phyloP scores from a whole-genome alignment of 92 coral and sea anemone genomes.

The Micromussa lordhowensis region DNA sequence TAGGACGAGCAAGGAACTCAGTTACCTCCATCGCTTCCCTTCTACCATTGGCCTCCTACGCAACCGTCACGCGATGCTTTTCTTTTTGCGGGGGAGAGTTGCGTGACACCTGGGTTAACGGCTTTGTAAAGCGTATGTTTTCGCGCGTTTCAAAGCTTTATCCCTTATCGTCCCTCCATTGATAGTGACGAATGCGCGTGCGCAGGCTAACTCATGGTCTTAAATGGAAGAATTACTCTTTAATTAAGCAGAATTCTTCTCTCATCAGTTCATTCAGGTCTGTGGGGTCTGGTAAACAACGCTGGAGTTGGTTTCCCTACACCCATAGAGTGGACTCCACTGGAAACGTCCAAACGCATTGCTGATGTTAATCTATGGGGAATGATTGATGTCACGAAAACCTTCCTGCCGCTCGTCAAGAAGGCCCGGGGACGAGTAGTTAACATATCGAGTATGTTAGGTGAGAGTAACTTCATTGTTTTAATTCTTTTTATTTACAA shows the following conservation, averaged over 20 bases:
- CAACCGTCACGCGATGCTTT: too few relatives aligned
- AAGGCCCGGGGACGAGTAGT: slow-evolving; percentile 67
- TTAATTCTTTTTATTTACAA: too few relatives aligned
- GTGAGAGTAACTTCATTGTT: slow-evolving; percentile 9
- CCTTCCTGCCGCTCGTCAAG: slow-evolving; percentile 71
- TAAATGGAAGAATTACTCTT: too few relatives aligned
- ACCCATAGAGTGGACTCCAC: slow-evolving; percentile 66
- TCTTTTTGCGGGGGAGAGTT: too few relatives aligned
- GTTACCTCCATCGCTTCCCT: not conserved
- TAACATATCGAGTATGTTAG: slow-evolving; percentile 69
- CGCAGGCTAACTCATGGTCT: not conserved
- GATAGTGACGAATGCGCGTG: not conserved
- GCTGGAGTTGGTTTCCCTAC: slow-evolving; percentile 59
- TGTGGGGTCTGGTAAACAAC: slow-evolving; percentile 77
- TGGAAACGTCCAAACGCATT: slow-evolving; percentile 42
- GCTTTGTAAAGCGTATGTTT: too few relatives aligned
- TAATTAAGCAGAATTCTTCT: not conserved
- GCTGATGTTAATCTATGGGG: slow-evolving; percentile 82
- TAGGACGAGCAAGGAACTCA: not conserved
- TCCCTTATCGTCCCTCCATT: not conserved
- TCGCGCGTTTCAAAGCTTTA: too few relatives aligned
- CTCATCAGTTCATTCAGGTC: slow-evolving; percentile 34
- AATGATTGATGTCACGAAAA: slow-evolving; percentile 60
- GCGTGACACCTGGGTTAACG: too few relatives aligned
- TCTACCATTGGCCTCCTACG: not conserved